Evolutionary conservation across 1,140 invertebrate genomes (phyloP).

Genomic region (Leptonema lineaticorne): DNA sequence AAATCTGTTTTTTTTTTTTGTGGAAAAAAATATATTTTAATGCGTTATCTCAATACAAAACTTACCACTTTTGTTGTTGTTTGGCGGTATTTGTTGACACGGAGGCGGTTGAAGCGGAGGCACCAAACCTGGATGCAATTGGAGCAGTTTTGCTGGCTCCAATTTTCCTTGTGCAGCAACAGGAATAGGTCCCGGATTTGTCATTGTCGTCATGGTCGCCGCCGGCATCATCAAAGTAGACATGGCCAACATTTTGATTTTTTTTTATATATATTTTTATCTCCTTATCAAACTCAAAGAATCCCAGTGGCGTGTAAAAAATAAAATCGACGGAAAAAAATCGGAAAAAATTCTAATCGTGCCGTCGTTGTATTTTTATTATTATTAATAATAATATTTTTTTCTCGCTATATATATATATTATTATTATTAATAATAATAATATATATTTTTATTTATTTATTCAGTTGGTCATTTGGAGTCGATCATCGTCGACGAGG

Average conservation of each 20-base stretch:
- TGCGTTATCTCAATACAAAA: too few species aligned
- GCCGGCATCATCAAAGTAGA: conserved; percentile 66
- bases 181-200: conserved; percentile 60
- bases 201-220: conserved; percentile 61
- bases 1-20: too few species aligned
- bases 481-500: not conserved
- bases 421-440: not conserved
- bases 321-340: not conserved
- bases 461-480: not conserved
- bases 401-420: too few species aligned
- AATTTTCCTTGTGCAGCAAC: conserved; percentile 61
- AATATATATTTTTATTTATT: not conserved
- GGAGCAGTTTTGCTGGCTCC: conserved; percentile 54
- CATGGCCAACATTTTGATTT: conserved; percentile 59
- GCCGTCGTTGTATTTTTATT: not conserved
- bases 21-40: too few species aligned
- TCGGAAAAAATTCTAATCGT: not conserved
- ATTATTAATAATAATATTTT: not conserved
- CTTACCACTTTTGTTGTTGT: conserved; percentile 47
- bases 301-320: not conserved
- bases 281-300: too few species aligned
- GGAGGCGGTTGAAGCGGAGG: conserved; percentile 47
- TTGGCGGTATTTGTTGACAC: conserved; percentile 46
- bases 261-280: not conserved
- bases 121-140: conserved; percentile 51